A percentile compares a stretch with the other conserved stretches of the same genome.
phyloP scores from a whole-genome alignment of 1,140 invertebrate species.

The Berghia stephanieae region DNA sequence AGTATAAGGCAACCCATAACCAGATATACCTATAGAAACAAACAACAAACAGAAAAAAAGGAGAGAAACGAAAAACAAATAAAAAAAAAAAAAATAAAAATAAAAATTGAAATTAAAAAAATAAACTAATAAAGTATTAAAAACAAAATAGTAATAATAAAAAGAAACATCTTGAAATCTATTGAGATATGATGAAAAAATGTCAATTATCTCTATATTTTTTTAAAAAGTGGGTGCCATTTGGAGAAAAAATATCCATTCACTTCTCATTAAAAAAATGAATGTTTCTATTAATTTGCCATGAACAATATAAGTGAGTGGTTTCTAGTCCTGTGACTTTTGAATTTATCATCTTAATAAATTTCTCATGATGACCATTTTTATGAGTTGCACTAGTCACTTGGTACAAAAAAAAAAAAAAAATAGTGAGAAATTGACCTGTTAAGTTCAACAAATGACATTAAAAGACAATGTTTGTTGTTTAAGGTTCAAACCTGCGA shows the following conservation, averaged over 20 bases:
- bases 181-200: too few relatives aligned
- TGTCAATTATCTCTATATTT: too few relatives aligned
- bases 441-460: not conserved
- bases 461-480: too few relatives aligned
- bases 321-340: not conserved
- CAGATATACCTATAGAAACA: not conserved
- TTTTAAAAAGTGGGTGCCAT: not conserved
- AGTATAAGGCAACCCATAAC: not conserved
- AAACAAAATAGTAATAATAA: too few relatives aligned
- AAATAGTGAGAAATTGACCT: not conserved
- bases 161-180: too few relatives aligned
- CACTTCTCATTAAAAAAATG: not conserved
- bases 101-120: too few relatives aligned
- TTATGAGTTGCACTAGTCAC: not conserved
- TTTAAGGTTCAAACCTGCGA: constrained; percentile 45
- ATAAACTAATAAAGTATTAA: too few relatives aligned
- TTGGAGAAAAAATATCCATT: not conserved
- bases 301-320: not conserved
- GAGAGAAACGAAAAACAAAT: too few relatives aligned
- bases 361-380: not conserved
- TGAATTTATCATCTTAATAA: not conserved
- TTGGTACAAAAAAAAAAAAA: not conserved
- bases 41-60: not conserved
- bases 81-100: too few relatives aligned
- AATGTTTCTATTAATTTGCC: not conserved